Evolutionary conservation across 2,888 invertebrate genomes (phyloP).

Genomic region (Apotomis capreana): DNA sequence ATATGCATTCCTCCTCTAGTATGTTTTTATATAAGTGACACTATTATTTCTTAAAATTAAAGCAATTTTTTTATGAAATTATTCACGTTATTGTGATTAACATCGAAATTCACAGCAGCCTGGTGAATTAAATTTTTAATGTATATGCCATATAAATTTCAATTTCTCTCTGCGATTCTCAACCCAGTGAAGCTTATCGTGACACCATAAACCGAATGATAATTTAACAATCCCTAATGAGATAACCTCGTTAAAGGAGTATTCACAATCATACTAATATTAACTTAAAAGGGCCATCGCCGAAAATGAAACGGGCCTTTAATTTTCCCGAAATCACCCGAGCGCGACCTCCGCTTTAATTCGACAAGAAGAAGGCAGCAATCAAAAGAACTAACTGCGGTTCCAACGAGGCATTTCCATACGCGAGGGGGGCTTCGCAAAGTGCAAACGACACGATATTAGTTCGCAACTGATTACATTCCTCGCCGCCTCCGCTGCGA

Average conservation of each 20-base stretch:
- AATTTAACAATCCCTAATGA: slow-evolving; percentile 23
- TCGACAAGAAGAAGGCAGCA: slow-evolving; percentile 76
- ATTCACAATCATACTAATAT: slow-evolving; percentile 76
- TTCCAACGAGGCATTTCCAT: slow-evolving; percentile 80
- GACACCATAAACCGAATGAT: slow-evolving; percentile 10
- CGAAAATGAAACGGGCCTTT: slow-evolving; percentile 77
- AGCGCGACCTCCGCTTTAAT: slow-evolving; percentile 78
- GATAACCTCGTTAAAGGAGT: slow-evolving; percentile 50
- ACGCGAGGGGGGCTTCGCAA: slow-evolving; percentile 75
- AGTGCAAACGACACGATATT: slow-evolving; percentile 75
- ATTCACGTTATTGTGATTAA: no score
- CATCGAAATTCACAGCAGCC: no score
- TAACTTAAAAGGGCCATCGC: slow-evolving; percentile 70
- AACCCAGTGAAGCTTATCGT: not conserved
- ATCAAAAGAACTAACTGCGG: slow-evolving; percentile 81
- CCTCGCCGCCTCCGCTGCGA: slow-evolving; percentile 71
- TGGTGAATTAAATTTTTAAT: no score
- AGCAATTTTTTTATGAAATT: no score
- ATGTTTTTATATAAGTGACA: no score
- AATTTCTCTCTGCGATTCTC: not conserved
- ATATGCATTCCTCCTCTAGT: no score
- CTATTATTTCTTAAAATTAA: no score
- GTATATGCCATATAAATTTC: not conserved
- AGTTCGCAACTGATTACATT: slow-evolving; percentile 83
- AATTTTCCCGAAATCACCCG: slow-evolving; percentile 77